Base-by-base conservation (phyloP, 2,113 vertebrate species). In the Triplophysa tibetana region DNA sequence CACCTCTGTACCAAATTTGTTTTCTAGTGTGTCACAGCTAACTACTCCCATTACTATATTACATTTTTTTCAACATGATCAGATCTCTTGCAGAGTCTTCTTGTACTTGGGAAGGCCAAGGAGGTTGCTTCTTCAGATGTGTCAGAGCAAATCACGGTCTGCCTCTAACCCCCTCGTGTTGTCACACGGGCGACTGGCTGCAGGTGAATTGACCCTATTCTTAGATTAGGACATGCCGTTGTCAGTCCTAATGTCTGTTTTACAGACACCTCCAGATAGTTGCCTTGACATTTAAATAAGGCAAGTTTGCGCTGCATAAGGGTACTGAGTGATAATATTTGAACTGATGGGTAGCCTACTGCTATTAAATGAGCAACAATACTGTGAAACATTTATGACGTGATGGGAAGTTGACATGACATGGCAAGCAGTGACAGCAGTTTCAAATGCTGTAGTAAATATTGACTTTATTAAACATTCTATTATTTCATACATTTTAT, bases 91-190 rank as follows among this genome's bases (percentile, higher is more conserved):
- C 66, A 21, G 41, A 26, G 52, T 19, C 5, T 8, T 19, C 48
- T 38, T 23, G 6, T 4, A 43, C 43, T 48, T 63, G 26, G 19
- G n/a, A 17, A 29, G 24, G n/a, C 19, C 61, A 23, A 79, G 26
- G 29, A 79, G 70, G 62, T 41, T 50, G 10, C 23, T 7, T 58
- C 75, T 62, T 82, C 58, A 16, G 23, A 54, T 17, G 70, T 83
- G 81, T 83, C 77, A 54, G 16, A 69, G 23, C 21, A 62, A 67
- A 75, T 79, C 64, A 79, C 45, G 48, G 9, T 79, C 70, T 67
- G 23, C 23, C 41, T 52, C 63, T 8, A 11, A 16, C 67, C n/a
- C 9, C 48, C 24, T 54, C 1, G 16, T 58, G 62, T 19, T 78
- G 76, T 78, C 81, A 75, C 70, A 26, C 19, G 50, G 19, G 1